Evolutionary conservation across 2,888 invertebrate genomes (phyloP).

Genomic region (Hoplodrina ambigua): DNA sequence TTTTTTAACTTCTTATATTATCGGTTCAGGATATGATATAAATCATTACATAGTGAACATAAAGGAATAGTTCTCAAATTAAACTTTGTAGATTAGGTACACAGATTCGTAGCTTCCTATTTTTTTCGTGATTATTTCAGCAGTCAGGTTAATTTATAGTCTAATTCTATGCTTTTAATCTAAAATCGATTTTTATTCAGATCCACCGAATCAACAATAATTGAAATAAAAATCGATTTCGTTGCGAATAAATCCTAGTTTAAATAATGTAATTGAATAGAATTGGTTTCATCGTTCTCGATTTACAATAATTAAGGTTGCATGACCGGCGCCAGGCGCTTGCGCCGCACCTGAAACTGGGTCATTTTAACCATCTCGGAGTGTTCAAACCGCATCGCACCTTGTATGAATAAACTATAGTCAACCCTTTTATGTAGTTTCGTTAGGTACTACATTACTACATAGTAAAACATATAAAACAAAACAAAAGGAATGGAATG

Average conservation of each 20-base stretch:
- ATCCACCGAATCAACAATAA: neutral
- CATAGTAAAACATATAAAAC: neutral
- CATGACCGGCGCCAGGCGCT: slow-evolving; percentile 15
- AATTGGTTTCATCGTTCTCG: slow-evolving; percentile 22
- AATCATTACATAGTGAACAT: too few species aligned
- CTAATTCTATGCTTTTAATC: neutral
- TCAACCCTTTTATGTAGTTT: neutral
- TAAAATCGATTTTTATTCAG: neutral
- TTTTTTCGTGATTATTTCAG: too few species aligned
- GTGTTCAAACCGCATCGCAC: slow-evolving; percentile 38
- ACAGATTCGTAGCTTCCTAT: neutral
- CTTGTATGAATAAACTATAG: slow-evolving; percentile 12
- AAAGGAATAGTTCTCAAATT: too few species aligned
- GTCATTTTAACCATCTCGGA: slow-evolving; percentile 37
- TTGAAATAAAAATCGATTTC: slow-evolving; percentile 14
- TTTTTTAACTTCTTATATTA: too few species aligned
- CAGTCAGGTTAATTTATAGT: slow-evolving; percentile 1
- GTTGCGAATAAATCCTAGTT: slow-evolving; percentile 4
- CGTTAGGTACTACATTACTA: neutral
- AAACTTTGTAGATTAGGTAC: too few species aligned
- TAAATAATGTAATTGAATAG: slow-evolving; percentile 13
- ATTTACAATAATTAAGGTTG: slow-evolving; percentile 31
- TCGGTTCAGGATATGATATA: too few species aligned
- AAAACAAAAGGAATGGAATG: neutral
- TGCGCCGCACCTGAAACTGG: slow-evolving; percentile 37